Percentiles rank a stretch among this genome's conserved stretches.
Evolutionary conservation across 2,888 invertebrate species (phyloP).

Genomic region (Nephrotoma flavescens): DNA sequence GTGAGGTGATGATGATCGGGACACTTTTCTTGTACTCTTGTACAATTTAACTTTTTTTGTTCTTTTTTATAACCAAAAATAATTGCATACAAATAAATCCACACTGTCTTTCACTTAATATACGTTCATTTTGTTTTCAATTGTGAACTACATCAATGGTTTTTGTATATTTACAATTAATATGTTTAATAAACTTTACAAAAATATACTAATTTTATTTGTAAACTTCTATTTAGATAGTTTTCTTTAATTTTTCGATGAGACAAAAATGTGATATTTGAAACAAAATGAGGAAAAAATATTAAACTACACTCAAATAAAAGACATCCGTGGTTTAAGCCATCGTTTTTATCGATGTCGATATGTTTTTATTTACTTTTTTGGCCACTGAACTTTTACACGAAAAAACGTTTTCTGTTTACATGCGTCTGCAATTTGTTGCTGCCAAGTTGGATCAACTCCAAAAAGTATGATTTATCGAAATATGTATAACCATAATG

Average conservation of each 20-base stretch:
- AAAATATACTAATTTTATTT: background rate
- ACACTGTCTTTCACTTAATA: background rate
- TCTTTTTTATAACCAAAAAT: background rate
- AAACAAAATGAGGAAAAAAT: conserved; percentile 4
- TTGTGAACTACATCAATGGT: background rate
- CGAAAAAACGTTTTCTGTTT: background rate
- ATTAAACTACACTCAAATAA: conserved; percentile 2
- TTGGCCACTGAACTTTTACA: background rate
- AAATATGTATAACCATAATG: no score
- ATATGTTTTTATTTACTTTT: background rate
- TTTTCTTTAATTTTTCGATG: background rate
- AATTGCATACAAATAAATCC: background rate
- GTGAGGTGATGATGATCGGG: background rate
- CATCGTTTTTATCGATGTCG: background rate
- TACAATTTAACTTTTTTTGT: background rate
- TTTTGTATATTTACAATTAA: background rate
- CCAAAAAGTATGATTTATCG: no score
- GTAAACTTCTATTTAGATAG: background rate
- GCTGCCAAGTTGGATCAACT: no score
- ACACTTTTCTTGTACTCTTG: background rate
- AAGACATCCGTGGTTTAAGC: background rate
- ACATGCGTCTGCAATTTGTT: background rate
- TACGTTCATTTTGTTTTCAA: background rate
- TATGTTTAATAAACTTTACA: background rate
- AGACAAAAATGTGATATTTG: conserved; percentile 1